A percentile compares a stretch with the other conserved stretches of the same genome.
Evolutionary conservation across 2,113 vertebrate species (phyloP).

Genomic region (Phalacrocorax aristotelis): DNA sequence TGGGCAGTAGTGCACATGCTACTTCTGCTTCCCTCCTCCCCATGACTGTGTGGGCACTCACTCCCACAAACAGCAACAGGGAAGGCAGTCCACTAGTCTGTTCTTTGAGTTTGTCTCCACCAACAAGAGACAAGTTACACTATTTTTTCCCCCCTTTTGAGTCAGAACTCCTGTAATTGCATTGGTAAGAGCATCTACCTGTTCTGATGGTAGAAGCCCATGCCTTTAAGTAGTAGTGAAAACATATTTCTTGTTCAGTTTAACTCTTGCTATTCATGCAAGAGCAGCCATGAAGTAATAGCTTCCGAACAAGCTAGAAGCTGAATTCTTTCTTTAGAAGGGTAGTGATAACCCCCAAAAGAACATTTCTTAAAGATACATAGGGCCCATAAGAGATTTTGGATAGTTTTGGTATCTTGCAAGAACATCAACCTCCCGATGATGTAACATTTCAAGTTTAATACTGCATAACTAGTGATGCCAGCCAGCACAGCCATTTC

Average conservation of each 20-base stretch:
- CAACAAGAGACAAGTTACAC: neutral
- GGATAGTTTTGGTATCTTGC: neutral
- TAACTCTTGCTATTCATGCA: neutral
- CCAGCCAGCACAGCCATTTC: neutral
- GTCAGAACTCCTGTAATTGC: neutral
- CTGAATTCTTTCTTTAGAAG: neutral
- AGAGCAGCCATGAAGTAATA: neutral
- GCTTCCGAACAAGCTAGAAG: neutral
- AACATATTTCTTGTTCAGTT: neutral
- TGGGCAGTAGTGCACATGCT: neutral
- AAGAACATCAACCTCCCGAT: neutral
- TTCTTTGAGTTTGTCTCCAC: neutral
- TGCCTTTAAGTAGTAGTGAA: neutral
- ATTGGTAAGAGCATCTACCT: neutral
- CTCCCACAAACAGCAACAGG: neutral
- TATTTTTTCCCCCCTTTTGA: fast-evolving
- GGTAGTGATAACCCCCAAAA: neutral
- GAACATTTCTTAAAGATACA: neutral
- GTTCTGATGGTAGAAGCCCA: neutral
- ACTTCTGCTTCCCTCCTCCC: neutral
- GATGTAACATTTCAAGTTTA: neutral
- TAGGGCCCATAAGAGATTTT: neutral
- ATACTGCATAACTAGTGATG: neutral
- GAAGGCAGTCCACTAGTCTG: neutral
- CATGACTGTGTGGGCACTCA: too few relatives aligned